Evolutionary conservation across 2,888 invertebrate genomes (phyloP).

Genomic region (Helobdella robusta): DNA sequence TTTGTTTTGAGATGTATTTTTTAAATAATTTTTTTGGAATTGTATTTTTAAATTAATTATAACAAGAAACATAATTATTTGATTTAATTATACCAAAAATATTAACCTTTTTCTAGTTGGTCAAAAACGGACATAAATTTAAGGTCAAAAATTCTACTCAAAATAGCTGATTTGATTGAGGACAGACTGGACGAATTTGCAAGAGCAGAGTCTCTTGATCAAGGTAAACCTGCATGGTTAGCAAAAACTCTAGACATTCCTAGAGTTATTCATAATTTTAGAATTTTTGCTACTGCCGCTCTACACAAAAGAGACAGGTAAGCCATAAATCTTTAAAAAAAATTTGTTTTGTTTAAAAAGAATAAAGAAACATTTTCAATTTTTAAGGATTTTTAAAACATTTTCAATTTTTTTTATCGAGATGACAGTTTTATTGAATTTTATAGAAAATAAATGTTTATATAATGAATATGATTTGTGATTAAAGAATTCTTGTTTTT

Average conservation of each 20-base stretch:
- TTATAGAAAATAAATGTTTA: no score
- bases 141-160: constrained; percentile 49
- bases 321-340: no score
- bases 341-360: not conserved
- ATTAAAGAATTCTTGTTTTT: no score
- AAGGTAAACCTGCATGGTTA: constrained; percentile 54
- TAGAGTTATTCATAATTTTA: constrained; percentile 53
- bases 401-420: not conserved
- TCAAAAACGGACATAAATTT: constrained; percentile 46
- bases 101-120: constrained; percentile 51
- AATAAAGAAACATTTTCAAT: not conserved
- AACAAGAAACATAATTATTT: not conserved
- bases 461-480: no score
- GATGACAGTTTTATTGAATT: no score
- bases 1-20: no score
- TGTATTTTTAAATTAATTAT: not conserved
- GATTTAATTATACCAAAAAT: not conserved
- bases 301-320: constrained; percentile 49
- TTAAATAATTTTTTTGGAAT: no score
- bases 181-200: constrained; percentile 52
- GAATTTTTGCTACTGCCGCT: constrained; percentile 52
- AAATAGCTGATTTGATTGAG: constrained; percentile 53
- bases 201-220: constrained; percentile 53
- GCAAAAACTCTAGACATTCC: constrained; percentile 53
- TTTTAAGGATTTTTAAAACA: not conserved